Evolutionary conservation across 2,888 invertebrate genomes (phyloP).

Genomic region (Thelaira solivaga): DNA sequence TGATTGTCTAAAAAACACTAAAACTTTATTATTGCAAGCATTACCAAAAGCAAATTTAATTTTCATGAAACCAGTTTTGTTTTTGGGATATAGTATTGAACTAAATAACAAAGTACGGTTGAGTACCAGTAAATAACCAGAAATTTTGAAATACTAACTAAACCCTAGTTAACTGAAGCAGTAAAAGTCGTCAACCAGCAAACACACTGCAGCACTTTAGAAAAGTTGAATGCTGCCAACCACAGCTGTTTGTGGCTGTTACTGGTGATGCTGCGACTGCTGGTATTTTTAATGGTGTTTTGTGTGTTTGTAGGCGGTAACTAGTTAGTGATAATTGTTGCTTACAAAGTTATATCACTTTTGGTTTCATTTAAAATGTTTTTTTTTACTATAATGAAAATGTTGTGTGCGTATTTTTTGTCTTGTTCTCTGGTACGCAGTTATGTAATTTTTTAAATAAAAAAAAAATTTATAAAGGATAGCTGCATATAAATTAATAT

Average conservation of each 20-base stretch:
- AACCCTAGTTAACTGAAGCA: slow-evolving; percentile 2
- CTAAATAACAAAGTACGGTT: slow-evolving; percentile 61
- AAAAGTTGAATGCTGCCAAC: slow-evolving; percentile 9
- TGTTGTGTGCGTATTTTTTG: slow-evolving; percentile 43
- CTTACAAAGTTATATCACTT: slow-evolving; percentile 59
- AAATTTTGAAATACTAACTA: slow-evolving; percentile 9
- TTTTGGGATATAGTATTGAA: slow-evolving; percentile 56
- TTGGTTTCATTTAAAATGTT: slow-evolving; percentile 1
- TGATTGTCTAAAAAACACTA: no score
- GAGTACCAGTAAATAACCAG: slow-evolving; percentile 33
- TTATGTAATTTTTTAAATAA: slow-evolving; percentile 53
- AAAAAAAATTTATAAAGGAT: not conserved
- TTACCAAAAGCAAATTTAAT: no score
- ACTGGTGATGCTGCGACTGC: no score
- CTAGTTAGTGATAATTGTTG: slow-evolving; percentile 37
- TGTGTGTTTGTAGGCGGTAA: not conserved
- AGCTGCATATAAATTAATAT: no score
- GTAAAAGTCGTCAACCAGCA: not conserved
- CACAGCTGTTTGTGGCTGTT: not conserved
- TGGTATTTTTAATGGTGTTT: no score
- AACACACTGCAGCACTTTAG: not conserved
- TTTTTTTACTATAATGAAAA: slow-evolving; percentile 31
- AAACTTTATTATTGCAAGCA: no score
- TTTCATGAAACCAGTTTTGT: slow-evolving; percentile 54
- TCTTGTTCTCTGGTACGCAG: slow-evolving; percentile 25